Evolutionary conservation across 1,140 invertebrate genomes (phyloP).

Genomic region (Neotoxoptera formosana): DNA sequence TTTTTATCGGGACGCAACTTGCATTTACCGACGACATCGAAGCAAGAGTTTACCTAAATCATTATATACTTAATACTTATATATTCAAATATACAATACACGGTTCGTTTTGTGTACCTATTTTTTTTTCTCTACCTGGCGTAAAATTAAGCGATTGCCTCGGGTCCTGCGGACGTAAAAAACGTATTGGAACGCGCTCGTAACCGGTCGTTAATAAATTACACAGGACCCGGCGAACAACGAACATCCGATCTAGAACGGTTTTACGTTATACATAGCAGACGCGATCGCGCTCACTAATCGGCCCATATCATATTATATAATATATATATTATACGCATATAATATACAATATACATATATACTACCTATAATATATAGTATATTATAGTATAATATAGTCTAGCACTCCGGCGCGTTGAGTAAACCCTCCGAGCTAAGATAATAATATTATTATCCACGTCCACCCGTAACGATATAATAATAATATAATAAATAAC

Average conservation of each 20-base stretch:
- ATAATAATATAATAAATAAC: constrained; percentile 9
- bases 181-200: neutral
- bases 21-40: neutral
- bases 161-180: neutral
- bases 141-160: constrained; percentile 2
- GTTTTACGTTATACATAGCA: neutral
- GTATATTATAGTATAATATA: neutral
- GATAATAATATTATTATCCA: neutral
- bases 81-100: neutral
- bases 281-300: neutral
- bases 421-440: constrained; percentile 1
- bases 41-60: neutral
- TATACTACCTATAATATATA: too few species aligned
- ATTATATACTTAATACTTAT: neutral
- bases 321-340: neutral
- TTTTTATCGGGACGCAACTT: too few species aligned
- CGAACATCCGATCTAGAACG: constrained; percentile 8
- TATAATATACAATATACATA: neutral
- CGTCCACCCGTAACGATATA: neutral
- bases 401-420: neutral
- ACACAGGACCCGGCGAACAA: neutral
- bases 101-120: neutral
- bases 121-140: neutral
- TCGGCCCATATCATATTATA: neutral
- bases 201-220: constrained; percentile 24